Conservation (phyloP, 2,797 vertebrate genomes). For the Dallia pectoralis region DNA sequence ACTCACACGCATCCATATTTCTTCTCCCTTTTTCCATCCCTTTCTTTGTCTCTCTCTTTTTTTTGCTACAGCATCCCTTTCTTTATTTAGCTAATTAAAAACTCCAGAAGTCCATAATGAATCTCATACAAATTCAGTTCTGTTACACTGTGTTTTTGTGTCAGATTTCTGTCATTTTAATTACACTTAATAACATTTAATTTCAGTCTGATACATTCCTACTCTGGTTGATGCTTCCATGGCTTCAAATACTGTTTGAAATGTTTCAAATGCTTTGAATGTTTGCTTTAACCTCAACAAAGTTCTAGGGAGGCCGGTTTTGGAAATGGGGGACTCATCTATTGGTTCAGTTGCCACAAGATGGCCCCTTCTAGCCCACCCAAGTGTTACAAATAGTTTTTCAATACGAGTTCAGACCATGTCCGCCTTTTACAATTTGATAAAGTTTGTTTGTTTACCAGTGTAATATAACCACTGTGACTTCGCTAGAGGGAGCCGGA, state of each 20-base stretch:
- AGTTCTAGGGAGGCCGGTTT: too few relatives aligned
- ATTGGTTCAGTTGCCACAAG: too few relatives aligned
- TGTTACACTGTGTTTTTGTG: conserved; percentile 36
- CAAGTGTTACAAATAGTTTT: too few relatives aligned
- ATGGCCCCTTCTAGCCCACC: too few relatives aligned
- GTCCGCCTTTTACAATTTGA: neutral
- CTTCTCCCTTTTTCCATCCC: too few relatives aligned
- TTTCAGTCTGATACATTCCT: neutral
- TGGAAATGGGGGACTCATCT: too few relatives aligned
- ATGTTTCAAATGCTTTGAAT: too few relatives aligned
- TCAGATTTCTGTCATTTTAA: conserved; percentile 35
- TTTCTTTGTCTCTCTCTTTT: conserved; percentile 38
- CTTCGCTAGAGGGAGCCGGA: neutral
- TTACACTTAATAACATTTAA: conserved; percentile 25
- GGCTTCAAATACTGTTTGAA: neutral
- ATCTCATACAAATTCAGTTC: conserved; percentile 17
- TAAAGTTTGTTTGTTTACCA: conserved; percentile 22
- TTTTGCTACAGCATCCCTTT: conserved; percentile 21
- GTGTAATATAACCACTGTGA: conserved; percentile 2
- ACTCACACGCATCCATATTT: too few relatives aligned
- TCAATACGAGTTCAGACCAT: too few relatives aligned
- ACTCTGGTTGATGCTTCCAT: neutral
- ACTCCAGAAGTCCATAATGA: conserved; percentile 11
- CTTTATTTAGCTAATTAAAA: conserved; percentile 55
- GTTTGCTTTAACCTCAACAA: too few relatives aligned